Evolutionary conservation across 2,797 vertebrate species (phyloP).

Genomic region (Antennarius maculatus): DNA sequence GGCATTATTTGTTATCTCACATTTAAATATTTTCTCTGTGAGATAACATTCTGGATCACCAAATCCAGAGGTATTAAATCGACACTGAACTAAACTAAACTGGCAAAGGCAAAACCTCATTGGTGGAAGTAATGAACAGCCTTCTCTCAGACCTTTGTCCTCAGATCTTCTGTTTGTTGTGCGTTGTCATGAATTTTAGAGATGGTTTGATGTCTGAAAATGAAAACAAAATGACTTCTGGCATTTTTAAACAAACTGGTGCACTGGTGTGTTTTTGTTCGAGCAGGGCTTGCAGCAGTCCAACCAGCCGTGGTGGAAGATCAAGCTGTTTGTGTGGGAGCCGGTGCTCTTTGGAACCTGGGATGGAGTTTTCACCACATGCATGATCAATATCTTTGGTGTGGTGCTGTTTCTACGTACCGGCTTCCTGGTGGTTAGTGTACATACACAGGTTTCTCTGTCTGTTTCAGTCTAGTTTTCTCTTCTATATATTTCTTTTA

Average conservation of each 20-base stretch:
- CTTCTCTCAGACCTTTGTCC: background rate
- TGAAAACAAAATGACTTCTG: background rate
- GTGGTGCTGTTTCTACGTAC: conserved; percentile 97
- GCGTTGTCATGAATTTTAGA: background rate
- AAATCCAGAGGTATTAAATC: too few species aligned
- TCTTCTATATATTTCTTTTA: background rate
- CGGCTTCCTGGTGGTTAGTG: conserved; percentile 95
- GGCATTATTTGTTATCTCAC: too few species aligned
- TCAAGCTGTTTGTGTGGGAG: conserved; percentile 94
- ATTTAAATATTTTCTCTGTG: too few species aligned
- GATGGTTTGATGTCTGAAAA: background rate
- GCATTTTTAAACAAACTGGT: background rate
- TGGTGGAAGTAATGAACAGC: too few species aligned
- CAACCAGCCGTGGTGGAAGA: conserved; percentile 94
- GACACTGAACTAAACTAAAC: too few species aligned
- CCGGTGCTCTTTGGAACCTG: conserved; percentile 96
- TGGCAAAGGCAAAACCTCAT: too few species aligned
- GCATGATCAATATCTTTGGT: conserved; percentile 99
- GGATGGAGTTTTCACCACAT: conserved; percentile 98
- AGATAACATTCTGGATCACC: too few species aligned
- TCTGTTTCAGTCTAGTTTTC: background rate
- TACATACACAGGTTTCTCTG: background rate
- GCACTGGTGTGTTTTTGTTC: conserved; percentile 8
- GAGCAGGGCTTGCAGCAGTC: conserved; percentile 76
- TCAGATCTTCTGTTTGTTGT: background rate